phyloP scores from a whole-genome alignment of 1,140 invertebrate species.

The Leptinotarsa texana region DNA sequence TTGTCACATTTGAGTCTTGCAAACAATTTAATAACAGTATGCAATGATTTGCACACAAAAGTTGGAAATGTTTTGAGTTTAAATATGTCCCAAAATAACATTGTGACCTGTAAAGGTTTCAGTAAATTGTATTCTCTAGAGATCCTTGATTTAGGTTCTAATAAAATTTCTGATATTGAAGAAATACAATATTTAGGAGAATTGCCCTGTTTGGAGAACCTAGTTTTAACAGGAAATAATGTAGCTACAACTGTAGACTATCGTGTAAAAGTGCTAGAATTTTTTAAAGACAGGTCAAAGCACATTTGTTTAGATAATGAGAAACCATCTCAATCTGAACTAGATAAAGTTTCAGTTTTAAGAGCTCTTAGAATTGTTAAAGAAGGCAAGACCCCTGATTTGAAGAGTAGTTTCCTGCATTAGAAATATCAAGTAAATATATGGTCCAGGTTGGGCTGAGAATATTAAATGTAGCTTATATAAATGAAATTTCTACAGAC shows the following conservation, averaged over 20 bases:
- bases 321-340: conserved; percentile 81
- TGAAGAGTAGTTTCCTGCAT: neutral
- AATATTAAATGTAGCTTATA: too few species aligned
- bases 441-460: too few species aligned
- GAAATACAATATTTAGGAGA: conserved; percentile 79
- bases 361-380: conserved; percentile 74
- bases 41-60: conserved; percentile 79
- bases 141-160: conserved; percentile 83
- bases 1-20: conserved; percentile 77
- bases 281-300: conserved; percentile 75
- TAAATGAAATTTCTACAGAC: too few species aligned
- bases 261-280: conserved; percentile 83
- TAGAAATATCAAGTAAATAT: neutral
- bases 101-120: conserved; percentile 76
- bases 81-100: conserved; percentile 85
- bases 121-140: conserved; percentile 84
- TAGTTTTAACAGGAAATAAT: conserved; percentile 86
- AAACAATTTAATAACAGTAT: conserved; percentile 72
- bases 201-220: conserved; percentile 83
- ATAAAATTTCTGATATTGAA: conserved; percentile 77
- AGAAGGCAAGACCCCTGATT: conserved; percentile 48
- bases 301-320: conserved; percentile 86
- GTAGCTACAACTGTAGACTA: conserved; percentile 87
- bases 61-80: conserved; percentile 87
- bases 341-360: conserved; percentile 87